Conservation (phyloP, 1,140 invertebrate genomes). For the Dendroctonus ponderosae region DNA sequence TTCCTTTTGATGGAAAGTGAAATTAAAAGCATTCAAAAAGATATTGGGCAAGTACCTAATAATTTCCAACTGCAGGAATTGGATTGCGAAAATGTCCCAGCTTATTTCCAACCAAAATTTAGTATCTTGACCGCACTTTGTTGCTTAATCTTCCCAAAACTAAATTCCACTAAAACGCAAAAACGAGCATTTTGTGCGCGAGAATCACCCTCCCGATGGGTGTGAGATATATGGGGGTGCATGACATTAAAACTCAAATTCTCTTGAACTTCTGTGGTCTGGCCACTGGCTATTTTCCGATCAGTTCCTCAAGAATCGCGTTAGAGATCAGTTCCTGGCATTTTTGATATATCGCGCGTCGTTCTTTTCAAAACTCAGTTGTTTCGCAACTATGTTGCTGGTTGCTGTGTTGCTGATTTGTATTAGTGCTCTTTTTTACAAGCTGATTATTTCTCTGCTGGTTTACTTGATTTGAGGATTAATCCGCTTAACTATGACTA, state of each 20-base stretch:
- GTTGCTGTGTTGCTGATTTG: constrained; percentile 7
- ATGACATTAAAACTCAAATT: constrained; percentile 47
- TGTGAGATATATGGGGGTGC: constrained; percentile 42
- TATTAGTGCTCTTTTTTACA: constrained; percentile 25
- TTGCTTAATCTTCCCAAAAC: no score
- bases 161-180: no score
- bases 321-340: constrained; percentile 1
- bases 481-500: neutral
- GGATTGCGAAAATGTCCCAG: no score
- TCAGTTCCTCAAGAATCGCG: constrained; percentile 33
- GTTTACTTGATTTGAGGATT: constrained; percentile 16
- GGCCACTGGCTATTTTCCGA: constrained; percentile 47
- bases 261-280: constrained; percentile 39
- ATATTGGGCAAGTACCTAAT: no score
- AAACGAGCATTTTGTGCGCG: no score
- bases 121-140: no score
- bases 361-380: neutral
- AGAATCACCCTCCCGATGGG: constrained; percentile 4
- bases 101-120: no score
- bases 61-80: no score
- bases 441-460: constrained; percentile 23
- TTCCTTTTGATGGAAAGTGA: no score
- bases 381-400: constrained; percentile 3
- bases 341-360: no score
- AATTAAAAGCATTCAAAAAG: no score